Evolutionary conservation across 2,797 vertebrate species (phyloP).

Genomic region (Pipistrellus nathusii): DNA sequence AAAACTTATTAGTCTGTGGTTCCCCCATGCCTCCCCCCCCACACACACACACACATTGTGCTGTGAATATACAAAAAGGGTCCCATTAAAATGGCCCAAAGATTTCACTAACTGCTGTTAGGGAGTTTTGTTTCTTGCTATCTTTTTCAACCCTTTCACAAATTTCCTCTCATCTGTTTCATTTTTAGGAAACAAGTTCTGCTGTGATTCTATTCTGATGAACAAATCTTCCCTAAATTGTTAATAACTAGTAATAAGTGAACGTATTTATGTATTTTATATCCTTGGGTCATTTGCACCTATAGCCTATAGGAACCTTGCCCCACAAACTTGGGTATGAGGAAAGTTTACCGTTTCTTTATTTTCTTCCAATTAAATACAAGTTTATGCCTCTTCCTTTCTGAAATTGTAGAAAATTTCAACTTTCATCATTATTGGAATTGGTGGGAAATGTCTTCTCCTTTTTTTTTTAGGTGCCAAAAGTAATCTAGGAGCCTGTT

Average conservation of each 20-base stretch:
- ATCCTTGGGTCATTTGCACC: background rate
- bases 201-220: background rate
- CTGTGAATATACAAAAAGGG: background rate
- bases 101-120: background rate
- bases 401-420: background rate
- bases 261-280: background rate
- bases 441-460: background rate
- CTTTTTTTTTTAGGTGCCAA: background rate
- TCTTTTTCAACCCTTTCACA: background rate
- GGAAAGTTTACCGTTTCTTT: background rate
- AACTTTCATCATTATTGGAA: background rate
- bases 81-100: background rate
- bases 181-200: background rate
- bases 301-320: background rate
- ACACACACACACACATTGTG: background rate
- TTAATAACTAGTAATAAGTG: background rate
- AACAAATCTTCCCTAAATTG: background rate
- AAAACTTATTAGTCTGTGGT: background rate
- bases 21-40: no score
- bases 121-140: background rate
- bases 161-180: background rate
- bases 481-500: background rate
- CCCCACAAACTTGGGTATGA: background rate
- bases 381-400: background rate
- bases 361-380: conserved; percentile 34